These are phyloP conservation scores for Oryctolagus cuniculus DNA, from an alignment of 2,113 vertebrate species.

Conservation along the genomic window DNA sequence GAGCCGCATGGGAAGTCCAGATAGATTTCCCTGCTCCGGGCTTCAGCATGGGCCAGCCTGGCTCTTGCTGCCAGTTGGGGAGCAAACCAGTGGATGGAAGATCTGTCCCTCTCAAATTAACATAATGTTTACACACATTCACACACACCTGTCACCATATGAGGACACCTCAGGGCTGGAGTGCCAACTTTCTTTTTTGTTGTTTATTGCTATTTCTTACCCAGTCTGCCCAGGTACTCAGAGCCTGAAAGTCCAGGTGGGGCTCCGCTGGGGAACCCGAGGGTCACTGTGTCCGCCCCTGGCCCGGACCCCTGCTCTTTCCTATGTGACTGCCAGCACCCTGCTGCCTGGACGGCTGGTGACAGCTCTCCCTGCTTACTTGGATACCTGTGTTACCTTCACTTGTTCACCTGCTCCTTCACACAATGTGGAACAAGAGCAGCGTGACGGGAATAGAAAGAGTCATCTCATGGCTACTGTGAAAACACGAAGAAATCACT, in stretches of 20 bases:
- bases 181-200: not conserved
- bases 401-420: not conserved
- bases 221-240: not conserved
- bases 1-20: no score
- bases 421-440: not conserved
- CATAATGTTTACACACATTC: no score
- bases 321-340: not conserved
- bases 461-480: not conserved
- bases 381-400: conserved; percentile 12
- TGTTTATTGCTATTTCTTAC: not conserved
- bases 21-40: no score
- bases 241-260: not conserved
- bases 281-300: not conserved
- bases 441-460: not conserved
- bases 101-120: no score
- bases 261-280: not conserved
- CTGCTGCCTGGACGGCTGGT: not conserved
- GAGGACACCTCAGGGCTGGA: no score
- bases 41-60: no score
- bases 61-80: no score
- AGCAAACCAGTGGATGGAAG: no score
- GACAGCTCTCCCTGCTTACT: not conserved
- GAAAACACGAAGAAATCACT: not conserved
- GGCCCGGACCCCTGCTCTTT: not conserved
- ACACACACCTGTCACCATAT: no score